Evolutionary conservation across 2,888 invertebrate species (phyloP).

Genomic region (Tinea semifulvella): DNA sequence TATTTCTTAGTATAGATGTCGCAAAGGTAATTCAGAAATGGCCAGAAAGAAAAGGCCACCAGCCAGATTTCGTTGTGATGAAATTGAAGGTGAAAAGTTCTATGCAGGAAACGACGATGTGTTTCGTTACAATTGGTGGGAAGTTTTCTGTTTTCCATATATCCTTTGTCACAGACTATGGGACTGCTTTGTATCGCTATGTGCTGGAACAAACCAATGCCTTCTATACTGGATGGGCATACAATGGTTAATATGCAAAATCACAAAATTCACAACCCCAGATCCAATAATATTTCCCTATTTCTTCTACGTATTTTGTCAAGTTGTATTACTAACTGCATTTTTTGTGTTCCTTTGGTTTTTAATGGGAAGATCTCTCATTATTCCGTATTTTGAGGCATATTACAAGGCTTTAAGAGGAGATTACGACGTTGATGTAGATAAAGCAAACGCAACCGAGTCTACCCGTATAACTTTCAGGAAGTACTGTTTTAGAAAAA

Average conservation of each 20-base stretch:
- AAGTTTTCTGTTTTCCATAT: slow-evolving; percentile 50
- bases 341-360: slow-evolving; percentile 36
- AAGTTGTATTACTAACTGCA: slow-evolving; percentile 37
- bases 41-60: slow-evolving; percentile 27
- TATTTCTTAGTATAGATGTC: no score
- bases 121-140: slow-evolving; percentile 44
- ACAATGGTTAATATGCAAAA: slow-evolving; percentile 50
- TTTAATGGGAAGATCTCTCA: slow-evolving; percentile 31
- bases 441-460: neutral
- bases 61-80: slow-evolving; percentile 20
- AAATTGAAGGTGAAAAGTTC: slow-evolving; percentile 31
- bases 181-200: slow-evolving; percentile 39
- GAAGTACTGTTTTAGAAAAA: slow-evolving; percentile 49
- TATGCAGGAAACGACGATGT: slow-evolving; percentile 35
- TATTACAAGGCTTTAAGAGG: slow-evolving; percentile 24
- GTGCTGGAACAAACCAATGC: slow-evolving; percentile 45
- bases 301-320: slow-evolving; percentile 49
- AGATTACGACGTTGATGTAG: neutral
- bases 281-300: slow-evolving; percentile 49
- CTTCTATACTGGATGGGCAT: slow-evolving; percentile 47
- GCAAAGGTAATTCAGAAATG: no score
- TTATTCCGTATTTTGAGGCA: slow-evolving; percentile 36
- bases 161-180: slow-evolving; percentile 38
- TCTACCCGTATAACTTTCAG: slow-evolving; percentile 34
- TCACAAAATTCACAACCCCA: slow-evolving; percentile 38